A percentile compares a stretch with the other conserved stretches of the same genome.
Conservation (phyloP, 2,888 invertebrate genomes). For the Cybosia mesomella region DNA sequence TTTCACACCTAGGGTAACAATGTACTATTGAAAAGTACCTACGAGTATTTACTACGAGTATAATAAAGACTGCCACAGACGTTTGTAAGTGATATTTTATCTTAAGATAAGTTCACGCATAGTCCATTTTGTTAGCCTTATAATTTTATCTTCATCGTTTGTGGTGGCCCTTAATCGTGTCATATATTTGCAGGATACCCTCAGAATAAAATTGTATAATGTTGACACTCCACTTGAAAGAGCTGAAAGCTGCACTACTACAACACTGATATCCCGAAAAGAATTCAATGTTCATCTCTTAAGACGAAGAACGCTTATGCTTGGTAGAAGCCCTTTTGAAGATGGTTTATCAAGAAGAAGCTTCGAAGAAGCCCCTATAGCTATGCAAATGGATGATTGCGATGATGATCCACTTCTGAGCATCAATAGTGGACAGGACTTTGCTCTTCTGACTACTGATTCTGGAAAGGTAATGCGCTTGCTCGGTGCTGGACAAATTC, state of each 20-base stretch:
- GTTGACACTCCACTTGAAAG: constrained; percentile 61
- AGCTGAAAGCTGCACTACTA: constrained; percentile 54
- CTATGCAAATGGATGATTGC: constrained; percentile 86
- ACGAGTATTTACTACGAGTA: too few relatives aligned
- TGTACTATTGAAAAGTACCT: too few relatives aligned
- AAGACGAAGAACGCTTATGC: constrained; percentile 71
- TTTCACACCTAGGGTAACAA: too few relatives aligned
- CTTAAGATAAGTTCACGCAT: too few relatives aligned
- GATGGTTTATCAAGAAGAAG: constrained; percentile 67
- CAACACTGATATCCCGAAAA: constrained; percentile 63
- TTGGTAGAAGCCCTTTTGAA: constrained; percentile 78
- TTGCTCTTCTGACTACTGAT: constrained; percentile 93
- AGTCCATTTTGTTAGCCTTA: background rate
- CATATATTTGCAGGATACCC: constrained; percentile 68
- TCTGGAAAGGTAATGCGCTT: constrained; percentile 92
- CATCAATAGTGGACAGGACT: constrained; percentile 96
- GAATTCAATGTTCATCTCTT: constrained; percentile 75
- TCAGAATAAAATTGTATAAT: constrained; percentile 76
- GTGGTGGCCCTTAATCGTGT: background rate
- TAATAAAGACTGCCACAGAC: too few relatives aligned
- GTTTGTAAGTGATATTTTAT: too few relatives aligned
- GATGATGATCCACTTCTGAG: constrained; percentile 93
- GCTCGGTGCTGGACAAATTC: too few relatives aligned
- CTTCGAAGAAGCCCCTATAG: constrained; percentile 81
- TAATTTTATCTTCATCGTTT: background rate